phyloP scores from a whole-genome alignment of 2,888 invertebrate species.

The Tolmerus cingulatus region DNA sequence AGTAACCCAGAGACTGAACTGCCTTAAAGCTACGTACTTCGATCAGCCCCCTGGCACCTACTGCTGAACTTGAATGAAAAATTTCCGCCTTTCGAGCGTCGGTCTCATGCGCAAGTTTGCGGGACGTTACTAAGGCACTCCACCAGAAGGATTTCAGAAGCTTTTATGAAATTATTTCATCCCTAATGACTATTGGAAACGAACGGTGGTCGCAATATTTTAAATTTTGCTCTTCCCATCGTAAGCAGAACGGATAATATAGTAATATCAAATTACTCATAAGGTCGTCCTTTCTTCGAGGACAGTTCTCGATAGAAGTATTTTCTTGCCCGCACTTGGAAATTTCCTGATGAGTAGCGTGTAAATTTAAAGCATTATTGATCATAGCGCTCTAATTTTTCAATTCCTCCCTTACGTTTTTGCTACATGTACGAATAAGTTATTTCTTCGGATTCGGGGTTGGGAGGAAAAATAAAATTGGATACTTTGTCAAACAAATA shows the following conservation, averaged over 20 bases:
- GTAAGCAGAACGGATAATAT: background rate
- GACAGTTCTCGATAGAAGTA: background rate
- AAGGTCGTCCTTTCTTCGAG: background rate
- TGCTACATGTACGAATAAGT: no score
- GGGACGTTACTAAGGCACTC: background rate
- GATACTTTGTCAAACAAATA: constrained; percentile 37
- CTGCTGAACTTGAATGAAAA: background rate
- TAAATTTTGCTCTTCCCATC: background rate
- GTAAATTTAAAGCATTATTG: background rate
- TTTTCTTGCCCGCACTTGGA: background rate
- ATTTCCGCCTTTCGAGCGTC: background rate
- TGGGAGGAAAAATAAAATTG: background rate
- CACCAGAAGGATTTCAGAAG: background rate
- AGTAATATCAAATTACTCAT: background rate
- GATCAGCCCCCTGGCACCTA: background rate
- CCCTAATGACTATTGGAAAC: background rate
- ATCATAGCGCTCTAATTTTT: background rate
- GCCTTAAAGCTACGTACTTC: background rate
- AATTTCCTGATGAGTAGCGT: background rate
- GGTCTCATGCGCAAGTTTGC: background rate
- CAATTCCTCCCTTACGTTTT: background rate
- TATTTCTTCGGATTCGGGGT: background rate
- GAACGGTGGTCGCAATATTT: background rate
- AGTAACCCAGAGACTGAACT: background rate
- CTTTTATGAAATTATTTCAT: background rate